Evolutionary conservation across 2,113 vertebrate genomes (phyloP).

Genomic region (Bufo gargarizans): DNA sequence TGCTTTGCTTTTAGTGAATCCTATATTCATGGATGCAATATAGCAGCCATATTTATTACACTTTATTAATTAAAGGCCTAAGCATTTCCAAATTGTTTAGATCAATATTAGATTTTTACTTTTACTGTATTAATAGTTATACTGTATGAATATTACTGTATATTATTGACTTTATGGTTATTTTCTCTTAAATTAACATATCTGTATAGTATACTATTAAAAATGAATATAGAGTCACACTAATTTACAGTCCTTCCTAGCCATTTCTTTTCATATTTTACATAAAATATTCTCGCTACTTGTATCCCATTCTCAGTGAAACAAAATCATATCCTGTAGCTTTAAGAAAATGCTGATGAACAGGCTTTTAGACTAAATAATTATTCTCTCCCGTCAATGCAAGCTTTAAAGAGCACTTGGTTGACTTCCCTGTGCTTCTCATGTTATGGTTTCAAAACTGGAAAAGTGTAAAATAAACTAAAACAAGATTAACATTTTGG

Average conservation of each 20-base stretch:
- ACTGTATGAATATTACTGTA: neutral
- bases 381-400: neutral
- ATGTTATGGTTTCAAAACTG: slow-evolving; percentile 13
- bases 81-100: neutral
- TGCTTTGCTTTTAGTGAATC: neutral
- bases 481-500: slow-evolving; percentile 28
- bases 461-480: slow-evolving; percentile 43
- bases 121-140: neutral
- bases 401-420: neutral
- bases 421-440: neutral
- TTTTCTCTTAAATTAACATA: too few species aligned
- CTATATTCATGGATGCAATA: neutral
- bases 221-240: neutral
- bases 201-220: neutral
- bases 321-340: neutral
- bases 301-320: slow-evolving; percentile 6
- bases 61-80: neutral
- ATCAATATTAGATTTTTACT: neutral
- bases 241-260: neutral
- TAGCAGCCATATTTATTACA: neutral
- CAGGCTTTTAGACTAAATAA: neutral
- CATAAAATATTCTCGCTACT: neutral
- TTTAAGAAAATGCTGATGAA: slow-evolving; percentile 6
- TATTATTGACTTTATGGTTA: neutral
- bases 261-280: neutral